These are phyloP conservation scores for Ophion obscuratus DNA, from an alignment of 2,888 invertebrate species.

Conservation along the genomic window DNA sequence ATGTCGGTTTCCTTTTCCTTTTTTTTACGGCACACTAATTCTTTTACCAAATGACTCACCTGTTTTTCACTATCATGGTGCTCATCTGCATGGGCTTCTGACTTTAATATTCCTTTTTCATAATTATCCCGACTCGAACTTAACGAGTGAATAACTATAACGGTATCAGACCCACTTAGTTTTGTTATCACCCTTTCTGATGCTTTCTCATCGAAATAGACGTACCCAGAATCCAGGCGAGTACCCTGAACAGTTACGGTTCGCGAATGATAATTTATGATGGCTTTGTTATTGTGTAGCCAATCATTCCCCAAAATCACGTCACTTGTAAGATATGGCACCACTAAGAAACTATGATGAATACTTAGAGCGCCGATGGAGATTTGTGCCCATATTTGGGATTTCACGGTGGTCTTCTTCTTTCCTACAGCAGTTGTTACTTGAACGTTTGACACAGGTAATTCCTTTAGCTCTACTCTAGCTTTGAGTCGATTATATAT, in stretches of 20 bases:
- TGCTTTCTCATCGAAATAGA: conserved; percentile 43
- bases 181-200: conserved; percentile 60
- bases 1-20: no score
- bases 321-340: conserved; percentile 56
- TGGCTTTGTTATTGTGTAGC: conserved; percentile 50
- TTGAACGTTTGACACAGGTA: conserved; percentile 57
- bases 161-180: background rate
- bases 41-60: no score
- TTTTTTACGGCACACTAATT: no score
- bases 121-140: no score
- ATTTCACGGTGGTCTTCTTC: conserved; percentile 58
- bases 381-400: conserved; percentile 64
- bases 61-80: no score
- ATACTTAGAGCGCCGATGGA: conserved; percentile 1
- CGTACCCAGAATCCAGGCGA: conserved; percentile 11
- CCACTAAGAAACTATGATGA: conserved; percentile 21
- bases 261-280: conserved; percentile 48
- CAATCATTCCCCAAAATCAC: conserved; percentile 68
- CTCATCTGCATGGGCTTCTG: no score
- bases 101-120: no score
- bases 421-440: conserved; percentile 55
- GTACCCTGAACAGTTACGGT: conserved; percentile 39
- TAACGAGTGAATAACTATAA: background rate
- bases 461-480: conserved; percentile 53
- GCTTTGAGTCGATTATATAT: conserved; percentile 66